These are phyloP conservation scores for Hyppa rectilinea DNA, from an alignment of 2,888 invertebrate genomes.

Conservation along the genomic window DNA sequence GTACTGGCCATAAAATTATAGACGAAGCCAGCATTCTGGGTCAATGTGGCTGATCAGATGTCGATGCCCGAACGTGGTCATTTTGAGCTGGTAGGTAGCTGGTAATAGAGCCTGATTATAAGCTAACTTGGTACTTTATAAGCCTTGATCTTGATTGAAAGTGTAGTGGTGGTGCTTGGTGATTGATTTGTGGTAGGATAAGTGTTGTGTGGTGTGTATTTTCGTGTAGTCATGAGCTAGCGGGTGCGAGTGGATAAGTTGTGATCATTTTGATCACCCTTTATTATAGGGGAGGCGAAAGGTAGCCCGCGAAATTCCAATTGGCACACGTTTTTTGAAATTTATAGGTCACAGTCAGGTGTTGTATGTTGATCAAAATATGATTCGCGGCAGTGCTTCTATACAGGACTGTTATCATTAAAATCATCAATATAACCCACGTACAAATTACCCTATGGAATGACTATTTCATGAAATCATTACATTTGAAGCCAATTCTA, in stretches of 20 bases:
- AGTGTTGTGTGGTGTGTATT: background rate
- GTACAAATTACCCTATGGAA: too few relatives aligned
- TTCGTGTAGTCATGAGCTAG: background rate
- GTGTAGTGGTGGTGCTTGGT: background rate
- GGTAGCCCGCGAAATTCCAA: too few relatives aligned
- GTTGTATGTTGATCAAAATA: too few relatives aligned
- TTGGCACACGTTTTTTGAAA: too few relatives aligned
- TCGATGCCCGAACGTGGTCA: conserved; percentile 48
- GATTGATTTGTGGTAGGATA: background rate
- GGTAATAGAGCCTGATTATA: conserved; percentile 44
- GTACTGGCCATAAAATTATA: conserved; percentile 60
- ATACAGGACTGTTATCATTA: too few relatives aligned
- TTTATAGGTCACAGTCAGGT: too few relatives aligned
- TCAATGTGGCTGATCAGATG: conserved; percentile 64
- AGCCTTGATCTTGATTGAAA: conserved; percentile 55
- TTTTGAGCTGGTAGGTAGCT: conserved; percentile 31
- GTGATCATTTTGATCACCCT: background rate
- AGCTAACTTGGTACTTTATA: conserved; percentile 10
- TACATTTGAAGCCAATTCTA: too few relatives aligned
- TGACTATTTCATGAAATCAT: too few relatives aligned
- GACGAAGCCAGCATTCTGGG: conserved; percentile 65
- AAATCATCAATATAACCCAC: too few relatives aligned
- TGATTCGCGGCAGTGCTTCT: too few relatives aligned
- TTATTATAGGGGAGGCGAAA: too few relatives aligned
- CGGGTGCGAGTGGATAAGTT: too few relatives aligned